These are phyloP conservation scores for Montipora foliosa DNA, from an alignment of 64 coral and sea anemone genomes.

Conservation along the genomic window DNA sequence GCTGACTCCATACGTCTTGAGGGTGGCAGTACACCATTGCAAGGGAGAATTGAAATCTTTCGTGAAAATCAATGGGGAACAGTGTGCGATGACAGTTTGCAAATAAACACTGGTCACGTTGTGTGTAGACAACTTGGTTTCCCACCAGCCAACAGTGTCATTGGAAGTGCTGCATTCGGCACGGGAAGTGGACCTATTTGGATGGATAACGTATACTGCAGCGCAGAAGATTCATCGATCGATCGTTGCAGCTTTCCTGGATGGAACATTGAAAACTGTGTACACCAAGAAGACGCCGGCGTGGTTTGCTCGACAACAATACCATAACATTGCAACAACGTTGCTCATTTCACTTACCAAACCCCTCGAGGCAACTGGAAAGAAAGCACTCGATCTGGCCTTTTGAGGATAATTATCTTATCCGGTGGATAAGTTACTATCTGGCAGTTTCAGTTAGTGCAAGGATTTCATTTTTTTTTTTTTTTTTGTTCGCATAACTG, in stretches of 20 bases:
- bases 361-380: too few species aligned
- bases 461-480: too few species aligned
- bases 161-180: background rate
- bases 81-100: conserved; percentile 47
- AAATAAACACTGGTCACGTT: background rate
- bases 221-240: background rate
- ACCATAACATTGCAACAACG: background rate
- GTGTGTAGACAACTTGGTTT: conserved; percentile 50
- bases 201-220: background rate
- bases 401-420: too few species aligned
- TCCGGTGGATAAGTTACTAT: too few species aligned
- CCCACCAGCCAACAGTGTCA: background rate
- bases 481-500: too few species aligned
- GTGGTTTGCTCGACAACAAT: background rate
- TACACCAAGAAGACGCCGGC: background rate
- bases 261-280: background rate
- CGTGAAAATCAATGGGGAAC: conserved; percentile 24
- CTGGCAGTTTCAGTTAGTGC: too few species aligned
- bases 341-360: background rate
- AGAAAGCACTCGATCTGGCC: too few species aligned
- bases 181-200: conserved; percentile 27
- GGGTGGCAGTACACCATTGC: background rate
- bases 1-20: background rate
- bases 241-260: background rate
- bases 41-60: conserved; percentile 26